These are phyloP conservation scores for Acanthurus tractus DNA, from an alignment of 2,797 vertebrate species.

Conservation along the genomic window DNA sequence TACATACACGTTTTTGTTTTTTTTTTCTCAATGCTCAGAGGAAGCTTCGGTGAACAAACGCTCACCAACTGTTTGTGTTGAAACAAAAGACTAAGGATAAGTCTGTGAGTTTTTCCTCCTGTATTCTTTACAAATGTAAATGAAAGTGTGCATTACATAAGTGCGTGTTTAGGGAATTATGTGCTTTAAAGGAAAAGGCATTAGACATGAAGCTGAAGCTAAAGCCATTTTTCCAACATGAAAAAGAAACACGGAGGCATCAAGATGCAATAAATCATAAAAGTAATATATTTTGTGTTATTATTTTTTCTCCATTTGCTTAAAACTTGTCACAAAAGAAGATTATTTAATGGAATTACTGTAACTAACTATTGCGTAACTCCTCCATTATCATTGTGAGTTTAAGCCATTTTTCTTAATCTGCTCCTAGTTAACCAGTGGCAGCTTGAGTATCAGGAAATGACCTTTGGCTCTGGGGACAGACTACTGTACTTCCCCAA, in stretches of 20 bases:
- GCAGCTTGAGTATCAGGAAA: conserved; percentile 81
- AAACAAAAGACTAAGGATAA: conserved; percentile 8
- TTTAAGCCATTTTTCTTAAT: conserved; percentile 76
- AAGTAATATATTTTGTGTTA: background rate
- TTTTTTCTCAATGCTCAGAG: background rate
- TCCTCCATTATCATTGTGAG: conserved; percentile 62
- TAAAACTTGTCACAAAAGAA: conserved; percentile 9
- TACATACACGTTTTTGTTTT: conserved; percentile 2
- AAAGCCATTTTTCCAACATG: conserved; percentile 77
- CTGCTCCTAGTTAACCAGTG: conserved; percentile 77
- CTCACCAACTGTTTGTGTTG: background rate
- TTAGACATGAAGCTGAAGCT: conserved; percentile 31
- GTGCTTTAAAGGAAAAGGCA: conserved; percentile 57
- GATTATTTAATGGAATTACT: conserved; percentile 21
- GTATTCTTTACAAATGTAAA: conserved; percentile 48
- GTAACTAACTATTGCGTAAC: conserved; percentile 26
- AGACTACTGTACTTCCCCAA: conserved; percentile 86
- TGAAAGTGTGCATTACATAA: background rate
- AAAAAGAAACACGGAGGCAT: conserved; percentile 62
- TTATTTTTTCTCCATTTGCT: conserved; percentile 1
- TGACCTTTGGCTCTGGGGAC: conserved; percentile 76
- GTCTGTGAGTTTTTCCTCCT: conserved; percentile 8
- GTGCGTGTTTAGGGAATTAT: background rate
- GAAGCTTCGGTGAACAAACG: background rate
- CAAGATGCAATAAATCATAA: background rate